Conservation (phyloP, 2,113 vertebrate genomes). For the Panthera tigris region DNA sequence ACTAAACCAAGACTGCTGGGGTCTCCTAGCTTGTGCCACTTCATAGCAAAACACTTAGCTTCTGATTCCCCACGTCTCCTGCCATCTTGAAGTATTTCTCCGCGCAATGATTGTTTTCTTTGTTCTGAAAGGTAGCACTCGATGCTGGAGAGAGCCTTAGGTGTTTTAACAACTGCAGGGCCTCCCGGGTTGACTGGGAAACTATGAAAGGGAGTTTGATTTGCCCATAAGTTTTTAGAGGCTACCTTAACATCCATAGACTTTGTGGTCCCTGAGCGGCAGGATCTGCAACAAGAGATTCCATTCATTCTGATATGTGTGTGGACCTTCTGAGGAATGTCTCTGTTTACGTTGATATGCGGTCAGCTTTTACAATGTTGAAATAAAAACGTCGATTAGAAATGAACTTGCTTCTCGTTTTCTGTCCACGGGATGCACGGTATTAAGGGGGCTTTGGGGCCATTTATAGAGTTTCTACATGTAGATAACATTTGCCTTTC, state of each 20-base stretch:
- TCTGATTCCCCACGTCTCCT: neutral
- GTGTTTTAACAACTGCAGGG: neutral
- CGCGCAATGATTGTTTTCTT: neutral
- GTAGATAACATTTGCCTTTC: neutral
- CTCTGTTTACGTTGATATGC: neutral
- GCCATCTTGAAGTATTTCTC: neutral
- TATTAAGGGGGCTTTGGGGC: neutral
- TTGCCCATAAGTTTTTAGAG: neutral
- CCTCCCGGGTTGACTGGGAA: neutral
- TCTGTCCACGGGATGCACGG: neutral
- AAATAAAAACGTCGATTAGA: conserved; percentile 1
- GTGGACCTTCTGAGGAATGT: conserved; percentile 53
- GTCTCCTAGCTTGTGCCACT: neutral
- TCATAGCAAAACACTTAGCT: neutral
- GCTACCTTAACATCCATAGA: neutral
- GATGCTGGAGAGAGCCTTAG: neutral
- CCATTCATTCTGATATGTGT: conserved; percentile 66
- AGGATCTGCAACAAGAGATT: conserved; percentile 51
- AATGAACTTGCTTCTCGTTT: conserved; percentile 38
- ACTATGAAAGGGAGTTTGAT: neutral
- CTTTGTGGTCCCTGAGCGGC: neutral
- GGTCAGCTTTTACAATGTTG: conserved; percentile 52
- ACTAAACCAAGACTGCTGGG: neutral
- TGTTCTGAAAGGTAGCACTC: neutral
- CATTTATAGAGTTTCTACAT: neutral